Base-by-base conservation (phyloP, 1,140 invertebrate genomes). In the Bombus pascuorum region DNA sequence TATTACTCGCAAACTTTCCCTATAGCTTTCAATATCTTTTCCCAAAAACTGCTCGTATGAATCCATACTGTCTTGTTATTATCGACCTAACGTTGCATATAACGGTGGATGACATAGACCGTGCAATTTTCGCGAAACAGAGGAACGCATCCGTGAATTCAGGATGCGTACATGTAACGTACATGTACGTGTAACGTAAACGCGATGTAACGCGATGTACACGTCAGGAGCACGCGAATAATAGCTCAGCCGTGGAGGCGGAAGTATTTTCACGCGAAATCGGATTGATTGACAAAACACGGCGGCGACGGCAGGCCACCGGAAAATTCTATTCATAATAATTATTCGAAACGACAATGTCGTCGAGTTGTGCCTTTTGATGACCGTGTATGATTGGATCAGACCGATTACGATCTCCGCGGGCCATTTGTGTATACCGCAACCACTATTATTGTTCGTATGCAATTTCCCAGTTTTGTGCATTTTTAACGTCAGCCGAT, bases 381-480 rank as follows among this genome's bases (percentile, higher is more conserved):
- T 75, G 18, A 85, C 57, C 74, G 37, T 75, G 37, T 68, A 62
- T 65, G 73, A 86, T 86, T 86, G 81, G 39, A 28, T 6, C 62
- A 47, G 34, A 66, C 85, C 76, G 83, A 82, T 88, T 88, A 78
- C 86, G 83, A 83, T 90, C 85, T 81, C 85, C 66, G 39, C 42
- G 44, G 66, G 66, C 73, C 66, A 90, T 90, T 90, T 86, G 81
- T 77, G 72, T 68, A 68, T 34, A 57, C 71, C 39, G 39, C 85
- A 32, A 18, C 18, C 59, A 59, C 80, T 66, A 81, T 89, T 89
- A 86, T 89, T 73, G 66, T 65, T 25, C 78, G 72, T 72, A 70
- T 72, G 80, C 80, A 86, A 86, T 89, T 86, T 85, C 70, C 62
- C 78, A 59, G 37, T 70, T 71, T 47, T 62, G 70, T 82, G 57